These are phyloP conservation scores for Drosophila limbata DNA, from an alignment of 2,888 invertebrate genomes.

Conservation along the genomic window DNA sequence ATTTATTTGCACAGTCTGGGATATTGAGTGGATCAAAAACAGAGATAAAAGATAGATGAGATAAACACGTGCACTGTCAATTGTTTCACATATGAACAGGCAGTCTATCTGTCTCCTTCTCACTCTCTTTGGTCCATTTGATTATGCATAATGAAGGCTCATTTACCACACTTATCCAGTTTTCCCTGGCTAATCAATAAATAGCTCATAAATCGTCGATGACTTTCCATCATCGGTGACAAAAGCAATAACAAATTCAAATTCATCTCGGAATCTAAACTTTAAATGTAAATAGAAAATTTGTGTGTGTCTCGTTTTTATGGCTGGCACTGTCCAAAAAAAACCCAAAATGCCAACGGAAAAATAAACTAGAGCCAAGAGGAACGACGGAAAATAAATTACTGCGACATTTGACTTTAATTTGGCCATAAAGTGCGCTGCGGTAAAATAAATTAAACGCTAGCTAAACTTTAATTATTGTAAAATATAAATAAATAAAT, in stretches of 20 bases:
- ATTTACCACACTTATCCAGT: constrained; percentile 28
- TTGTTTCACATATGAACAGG: constrained; percentile 22
- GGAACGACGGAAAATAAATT: constrained; percentile 38
- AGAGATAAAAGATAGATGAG: constrained; percentile 60
- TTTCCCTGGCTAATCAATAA: constrained; percentile 55
- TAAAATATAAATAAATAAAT: constrained; percentile 50
- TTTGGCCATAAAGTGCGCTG: constrained; percentile 62
- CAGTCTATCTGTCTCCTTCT: neutral
- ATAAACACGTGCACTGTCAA: constrained; percentile 69
- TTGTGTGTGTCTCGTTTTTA: constrained; percentile 25
- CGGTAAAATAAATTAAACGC: constrained; percentile 60
- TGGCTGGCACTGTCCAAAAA: constrained; percentile 17
- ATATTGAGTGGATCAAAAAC: constrained; percentile 36
- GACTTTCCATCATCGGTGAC: constrained; percentile 11
- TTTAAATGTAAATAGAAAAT: constrained; percentile 59
- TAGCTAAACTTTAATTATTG: constrained; percentile 39
- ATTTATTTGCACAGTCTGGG: constrained; percentile 59
- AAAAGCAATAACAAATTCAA: constrained; percentile 10
- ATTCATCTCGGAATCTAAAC: constrained; percentile 33
- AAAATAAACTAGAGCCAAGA: constrained; percentile 1
- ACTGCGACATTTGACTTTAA: constrained; percentile 66
- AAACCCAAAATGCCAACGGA: constrained; percentile 5
- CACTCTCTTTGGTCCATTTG: constrained; percentile 14
- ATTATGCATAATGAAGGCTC: constrained; percentile 61
- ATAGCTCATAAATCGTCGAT: constrained; percentile 56